Evolutionary conservation across 2,888 invertebrate genomes (phyloP), one percentile per base, ranked within the genome.

Genomic region (Caenorhabditis sulstoni): DNA sequence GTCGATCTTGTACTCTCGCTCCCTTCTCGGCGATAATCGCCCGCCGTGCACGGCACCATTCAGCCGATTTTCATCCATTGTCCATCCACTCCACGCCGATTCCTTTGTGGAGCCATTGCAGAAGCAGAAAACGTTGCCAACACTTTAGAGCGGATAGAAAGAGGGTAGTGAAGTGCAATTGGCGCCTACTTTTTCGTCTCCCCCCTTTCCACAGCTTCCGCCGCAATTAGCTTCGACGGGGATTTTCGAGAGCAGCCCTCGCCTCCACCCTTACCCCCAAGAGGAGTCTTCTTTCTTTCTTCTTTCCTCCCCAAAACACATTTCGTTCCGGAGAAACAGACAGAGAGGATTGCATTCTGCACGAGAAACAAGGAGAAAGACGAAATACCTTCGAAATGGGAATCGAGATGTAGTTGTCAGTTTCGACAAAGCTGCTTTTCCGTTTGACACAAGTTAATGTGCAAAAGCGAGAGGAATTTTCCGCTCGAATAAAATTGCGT

Each of bases 371-470:
- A 55, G 61, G 53, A 47, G 55, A 37, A 67, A 49, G 41, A 59
- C 37, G 22, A 35, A 22, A 44, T 11, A 57, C 44, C 41, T 45
- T 29, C 29, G 29, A 29, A 29, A 29, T 29, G 29, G 45, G 53
- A 61, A 47, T 52, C 39, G 45, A 53, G 23, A 68, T 50, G 64
- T 44, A 58, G 64, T 73, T 73, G 73, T 73, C 73, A 73, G 57
- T 57, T 49, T 11, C 41, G 3, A 41, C 12, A 14, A 41, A 14
- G 11, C 41, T 11, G 41, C 12, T 14, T 50, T n/a, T 22, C 53
- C 45, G 35, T 70, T 45, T 58, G 73, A 59, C 65, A 59, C 65
- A 50, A 74, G 73, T 74, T 74, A 74, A 74, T 74, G 74, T 74
- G 74, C 66, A 23, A 37, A 41, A 39, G 57, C 57, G 57, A 58